A percentile compares a stretch with the other conserved stretches of the same genome.
Evolutionary conservation across 2,888 invertebrate genomes (phyloP).

Genomic region (Synergus umbraculus): DNA sequence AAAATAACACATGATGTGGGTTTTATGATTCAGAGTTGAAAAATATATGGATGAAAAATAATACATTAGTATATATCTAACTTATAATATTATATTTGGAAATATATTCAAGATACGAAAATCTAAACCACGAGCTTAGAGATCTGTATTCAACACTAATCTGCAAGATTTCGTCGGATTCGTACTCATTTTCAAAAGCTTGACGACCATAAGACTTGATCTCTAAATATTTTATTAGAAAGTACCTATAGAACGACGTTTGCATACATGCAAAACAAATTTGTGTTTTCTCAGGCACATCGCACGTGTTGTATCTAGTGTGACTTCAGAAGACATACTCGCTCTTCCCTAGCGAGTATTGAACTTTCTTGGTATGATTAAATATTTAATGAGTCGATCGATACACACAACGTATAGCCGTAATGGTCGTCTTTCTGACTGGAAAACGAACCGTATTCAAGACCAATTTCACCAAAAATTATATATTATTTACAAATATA

Average conservation of each 20-base stretch:
- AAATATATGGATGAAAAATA: too few species aligned
- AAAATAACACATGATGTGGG: too few species aligned
- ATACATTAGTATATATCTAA: too few species aligned
- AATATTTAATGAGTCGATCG: slow-evolving; percentile 70
- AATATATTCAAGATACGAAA: too few species aligned
- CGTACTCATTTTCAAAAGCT: background rate
- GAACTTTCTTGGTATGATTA: slow-evolving; percentile 71
- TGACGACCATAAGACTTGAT: background rate
- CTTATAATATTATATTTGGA: too few species aligned
- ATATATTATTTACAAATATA: background rate
- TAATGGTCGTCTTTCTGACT: slow-evolving; percentile 6
- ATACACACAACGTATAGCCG: slow-evolving; percentile 54
- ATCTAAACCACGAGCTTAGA: too few species aligned
- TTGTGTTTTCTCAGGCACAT: slow-evolving; percentile 30
- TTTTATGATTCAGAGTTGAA: too few species aligned
- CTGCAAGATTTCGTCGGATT: background rate
- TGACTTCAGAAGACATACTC: slow-evolving; percentile 48
- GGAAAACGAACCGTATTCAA: background rate
- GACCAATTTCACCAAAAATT: background rate
- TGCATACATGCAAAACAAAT: slow-evolving; percentile 32
- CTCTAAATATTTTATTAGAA: slow-evolving; percentile 22
- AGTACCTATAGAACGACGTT: background rate
- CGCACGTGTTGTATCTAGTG: slow-evolving; percentile 31
- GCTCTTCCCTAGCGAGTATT: slow-evolving; percentile 63
- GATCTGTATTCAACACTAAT: background rate